Conservation (phyloP, 1,140 invertebrate species). For the Tetragnatha versicolor region DNA sequence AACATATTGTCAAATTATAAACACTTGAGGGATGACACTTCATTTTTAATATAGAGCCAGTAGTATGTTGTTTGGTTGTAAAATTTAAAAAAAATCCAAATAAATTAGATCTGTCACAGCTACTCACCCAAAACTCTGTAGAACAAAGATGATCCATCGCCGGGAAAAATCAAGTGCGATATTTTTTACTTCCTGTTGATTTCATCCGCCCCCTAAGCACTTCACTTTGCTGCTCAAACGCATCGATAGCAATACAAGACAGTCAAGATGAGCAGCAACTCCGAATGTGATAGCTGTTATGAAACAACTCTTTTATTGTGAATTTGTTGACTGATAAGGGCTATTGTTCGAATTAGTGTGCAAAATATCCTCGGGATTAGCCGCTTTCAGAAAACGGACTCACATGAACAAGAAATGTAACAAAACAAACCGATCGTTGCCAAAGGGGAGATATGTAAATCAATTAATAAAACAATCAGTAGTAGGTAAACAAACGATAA, state of each 20-base stretch:
- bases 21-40: too few species aligned
- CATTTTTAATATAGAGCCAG: too few species aligned
- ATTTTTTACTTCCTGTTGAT: background rate
- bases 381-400: background rate
- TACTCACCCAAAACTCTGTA: slow-evolving; percentile 28
- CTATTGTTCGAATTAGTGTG: background rate
- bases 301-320: background rate
- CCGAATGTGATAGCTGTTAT: background rate
- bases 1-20: too few species aligned
- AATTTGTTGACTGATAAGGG: background rate
- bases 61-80: too few species aligned
- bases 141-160: slow-evolving; percentile 23
- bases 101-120: too few species aligned
- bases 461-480: too few species aligned
- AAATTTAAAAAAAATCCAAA: background rate
- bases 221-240: background rate
- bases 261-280: background rate
- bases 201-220: slow-evolving; percentile 8
- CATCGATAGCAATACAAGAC: background rate
- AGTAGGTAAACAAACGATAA: too few species aligned
- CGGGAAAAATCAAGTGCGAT: background rate
- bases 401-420: slow-evolving; percentile 22
- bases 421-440: slow-evolving; percentile 30
- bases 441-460: too few species aligned
- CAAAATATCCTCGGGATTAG: slow-evolving; percentile 7